These are phyloP conservation scores for Myioborus melanocephalus DNA, from an alignment of 2,797 vertebrate genomes.

Conservation along the genomic window DNA sequence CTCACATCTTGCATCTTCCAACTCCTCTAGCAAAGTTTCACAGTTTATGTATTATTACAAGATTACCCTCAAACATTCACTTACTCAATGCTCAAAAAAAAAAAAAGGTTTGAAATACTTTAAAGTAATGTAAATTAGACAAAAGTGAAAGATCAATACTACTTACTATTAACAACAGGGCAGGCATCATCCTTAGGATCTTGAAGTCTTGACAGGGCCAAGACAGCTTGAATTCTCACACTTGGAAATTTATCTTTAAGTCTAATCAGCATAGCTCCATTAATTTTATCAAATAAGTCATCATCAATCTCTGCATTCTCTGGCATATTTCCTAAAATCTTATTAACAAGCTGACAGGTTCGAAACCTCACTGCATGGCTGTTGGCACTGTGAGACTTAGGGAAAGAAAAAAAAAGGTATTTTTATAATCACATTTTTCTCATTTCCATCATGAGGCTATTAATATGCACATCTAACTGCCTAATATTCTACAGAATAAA, in stretches of 20 bases:
- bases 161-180: conserved; percentile 86
- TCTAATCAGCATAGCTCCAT: conserved; percentile 90
- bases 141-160: neutral
- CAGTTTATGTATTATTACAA: neutral
- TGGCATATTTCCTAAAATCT: conserved; percentile 90
- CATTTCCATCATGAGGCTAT: neutral
- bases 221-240: conserved; percentile 91
- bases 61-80: neutral
- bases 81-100: neutral
- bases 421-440: neutral
- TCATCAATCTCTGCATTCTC: conserved; percentile 96
- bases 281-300: conserved; percentile 91
- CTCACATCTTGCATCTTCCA: neutral
- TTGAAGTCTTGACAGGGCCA: conserved; percentile 92
- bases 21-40: neutral
- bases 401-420: neutral
- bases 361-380: conserved; percentile 92
- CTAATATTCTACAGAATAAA: neutral
- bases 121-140: neutral
- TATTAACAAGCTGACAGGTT: conserved; percentile 92
- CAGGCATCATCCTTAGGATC: conserved; percentile 89
- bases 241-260: conserved; percentile 93
- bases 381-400: conserved; percentile 85
- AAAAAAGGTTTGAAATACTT: neutral
- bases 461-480: neutral